Conservation (phyloP, 1,140 invertebrate genomes). For the Drosophila trapezifrons region DNA sequence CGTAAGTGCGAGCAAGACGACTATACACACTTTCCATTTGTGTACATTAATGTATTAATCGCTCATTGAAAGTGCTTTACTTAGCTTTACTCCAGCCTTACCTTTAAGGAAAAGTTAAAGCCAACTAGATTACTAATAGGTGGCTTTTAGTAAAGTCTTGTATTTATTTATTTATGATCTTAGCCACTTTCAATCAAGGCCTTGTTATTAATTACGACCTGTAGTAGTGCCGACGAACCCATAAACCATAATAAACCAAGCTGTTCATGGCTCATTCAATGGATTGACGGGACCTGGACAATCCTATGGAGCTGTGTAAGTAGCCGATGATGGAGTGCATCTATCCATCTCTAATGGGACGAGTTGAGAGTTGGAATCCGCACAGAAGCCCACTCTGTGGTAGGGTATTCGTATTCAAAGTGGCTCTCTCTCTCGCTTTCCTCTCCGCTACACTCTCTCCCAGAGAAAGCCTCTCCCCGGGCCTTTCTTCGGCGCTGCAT, state of each 20-base stretch:
- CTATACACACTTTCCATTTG: too few species aligned
- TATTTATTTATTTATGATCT: too few species aligned
- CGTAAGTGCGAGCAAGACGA: too few species aligned
- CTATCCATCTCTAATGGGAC: constrained; percentile 10
- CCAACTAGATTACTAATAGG: too few species aligned
- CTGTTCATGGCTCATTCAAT: constrained; percentile 7
- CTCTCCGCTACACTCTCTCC: too few species aligned
- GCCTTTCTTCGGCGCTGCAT: background rate
- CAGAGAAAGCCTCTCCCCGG: constrained; percentile 49
- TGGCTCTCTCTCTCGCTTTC: constrained; percentile 4
- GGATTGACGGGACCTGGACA: background rate
- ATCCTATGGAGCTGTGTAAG: constrained; percentile 2
- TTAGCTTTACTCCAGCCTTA: too few species aligned
- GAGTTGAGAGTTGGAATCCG: background rate
- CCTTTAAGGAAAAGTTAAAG: too few species aligned
- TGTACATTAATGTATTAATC: too few species aligned
- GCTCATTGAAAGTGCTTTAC: too few species aligned
- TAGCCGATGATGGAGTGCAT: constrained; percentile 18
- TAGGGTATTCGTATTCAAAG: constrained; percentile 24
- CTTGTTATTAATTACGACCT: background rate
- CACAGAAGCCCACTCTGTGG: constrained; percentile 21
- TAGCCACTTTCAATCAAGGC: background rate
- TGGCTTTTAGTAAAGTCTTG: too few species aligned
- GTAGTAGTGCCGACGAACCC: background rate
- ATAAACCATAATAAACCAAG: constrained; percentile 36